Evolutionary conservation across 2,113 vertebrate species (phyloP), one percentile per base, ranked within the genome.

Genomic region (Microcebus tavaratra): DNA sequence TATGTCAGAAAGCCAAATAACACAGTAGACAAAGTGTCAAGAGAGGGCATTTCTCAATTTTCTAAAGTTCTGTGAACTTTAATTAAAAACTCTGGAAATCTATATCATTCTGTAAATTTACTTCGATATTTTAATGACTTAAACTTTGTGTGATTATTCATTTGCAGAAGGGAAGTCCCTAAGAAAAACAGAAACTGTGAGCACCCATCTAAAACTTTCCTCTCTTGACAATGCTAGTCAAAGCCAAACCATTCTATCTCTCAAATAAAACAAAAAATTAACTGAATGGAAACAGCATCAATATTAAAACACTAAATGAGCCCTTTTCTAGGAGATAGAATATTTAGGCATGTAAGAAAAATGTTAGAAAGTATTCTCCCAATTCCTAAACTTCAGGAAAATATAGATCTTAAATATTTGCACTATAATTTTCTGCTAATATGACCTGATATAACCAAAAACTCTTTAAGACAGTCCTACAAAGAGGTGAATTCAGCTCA

Each of bases 61-160:
- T 89, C 75, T 92, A 67, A 94, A 94, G 79, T 93, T 95, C 80
- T 84, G 12, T 76, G 80, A 97, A 95, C 48, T 96, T 96, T 96
- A 96, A 96, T 96, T 95, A 97, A 96, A 78, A 95, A 18, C 10
- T 89, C 63, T 94, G 59, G 95, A 95, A 96, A 97, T 95, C 95
- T 72, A 68, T 90, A 93, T 55, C 11, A 42, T 94, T 87, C 86
- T 87, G 29, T 73, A 90, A 76, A 86, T 93, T 79, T 75, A 88
- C 31, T 93, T 31, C 20, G 95, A 95, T 91, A 34, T 72, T 48
- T 97, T 93, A 95, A 95, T 95, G 81, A 96, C 72, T 94, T 94
- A 76, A 82, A 88, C n/a, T 91, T 79, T 45, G 8, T 80, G 75
- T 76, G 70, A 72, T 81, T 92, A 79, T 50, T 93, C n/a, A 45